phyloP scores from a whole-genome alignment of 2,113 vertebrate genomes.

The Smithornis capensis region DNA sequence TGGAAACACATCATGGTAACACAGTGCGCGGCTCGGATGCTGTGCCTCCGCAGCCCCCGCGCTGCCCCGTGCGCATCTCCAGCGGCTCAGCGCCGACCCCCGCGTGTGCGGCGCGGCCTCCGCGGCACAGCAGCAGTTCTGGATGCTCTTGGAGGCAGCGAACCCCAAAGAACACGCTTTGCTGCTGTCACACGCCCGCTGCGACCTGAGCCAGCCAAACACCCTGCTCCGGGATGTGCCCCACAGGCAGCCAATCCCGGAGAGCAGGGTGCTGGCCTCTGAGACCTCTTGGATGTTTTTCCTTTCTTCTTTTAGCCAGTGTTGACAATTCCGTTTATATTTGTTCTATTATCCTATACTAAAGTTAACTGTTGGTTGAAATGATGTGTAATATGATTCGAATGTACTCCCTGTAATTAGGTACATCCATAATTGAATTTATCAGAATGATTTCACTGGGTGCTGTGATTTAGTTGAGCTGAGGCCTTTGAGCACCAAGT shows the following conservation, averaged over 20 bases:
- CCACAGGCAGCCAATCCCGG: not conserved
- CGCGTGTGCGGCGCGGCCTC: accelerated
- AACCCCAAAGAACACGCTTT: accelerated
- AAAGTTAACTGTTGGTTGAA: not conserved
- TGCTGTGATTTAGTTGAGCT: not conserved
- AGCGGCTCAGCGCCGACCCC: accelerated
- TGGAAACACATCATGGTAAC: accelerated
- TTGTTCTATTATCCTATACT: not conserved
- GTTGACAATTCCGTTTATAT: not conserved
- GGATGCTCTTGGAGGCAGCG: accelerated
- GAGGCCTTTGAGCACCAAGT: not conserved
- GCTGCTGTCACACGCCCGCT: not conserved
- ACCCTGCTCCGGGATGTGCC: not conserved
- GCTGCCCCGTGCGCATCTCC: accelerated
- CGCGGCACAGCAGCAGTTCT: accelerated
- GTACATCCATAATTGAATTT: not conserved
- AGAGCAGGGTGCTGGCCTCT: not conserved
- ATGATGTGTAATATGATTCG: not conserved
- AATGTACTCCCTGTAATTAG: not conserved
- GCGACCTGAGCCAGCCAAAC: not conserved
- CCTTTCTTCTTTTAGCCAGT: not conserved
- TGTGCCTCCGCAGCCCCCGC: accelerated
- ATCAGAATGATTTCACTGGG: not conserved
- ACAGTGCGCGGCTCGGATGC: accelerated
- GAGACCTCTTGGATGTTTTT: not conserved